Base-by-base conservation (phyloP, 2,113 vertebrate genomes). In the Notechis scutatus region DNA sequence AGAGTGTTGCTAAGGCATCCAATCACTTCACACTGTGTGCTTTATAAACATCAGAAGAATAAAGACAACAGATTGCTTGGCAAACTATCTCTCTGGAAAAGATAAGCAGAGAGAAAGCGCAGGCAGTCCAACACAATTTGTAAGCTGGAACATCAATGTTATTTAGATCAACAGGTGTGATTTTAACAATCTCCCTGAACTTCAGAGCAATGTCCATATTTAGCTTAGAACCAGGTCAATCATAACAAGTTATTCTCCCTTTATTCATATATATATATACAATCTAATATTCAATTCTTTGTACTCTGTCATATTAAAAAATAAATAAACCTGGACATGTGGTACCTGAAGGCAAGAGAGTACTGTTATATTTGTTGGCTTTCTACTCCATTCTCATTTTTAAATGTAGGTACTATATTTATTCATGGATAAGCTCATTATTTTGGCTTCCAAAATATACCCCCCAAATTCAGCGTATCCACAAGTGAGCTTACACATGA, bases 51-150 rank as follows among this genome's bases (percentile, higher is more conserved):
- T 93, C 91, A 92, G 93, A 59, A 94, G 94, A 94, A 93, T 88
- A 61, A 96, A 97, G 94, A 95, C 94, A 97, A 61, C 34, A 87
- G 81, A 89, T 95, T 94, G 88, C 95, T 96, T 88, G 9, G 96
- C 96, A 96, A 96, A 95, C 85, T 92, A 89, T 96, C 95, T 94
- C 94, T 94, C 61, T 94, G 93, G 94, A 94, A 95, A 92, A 85
- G 0, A 18, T 0, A 56, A 52, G 74, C 34, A 57, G 23, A 57
- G 74, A 91, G 14, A n/a, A 91, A 55, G 15, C 23, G 9, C 42
- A 15, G 54, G 5, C 52, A 29, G 42, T 47, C 21, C 59, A 57
- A 88, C 64, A 55, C 12, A 23, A 88, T 92, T 23, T 42, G 2
- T 9, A 42, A 50, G 47, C 39, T 24, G 12, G 34, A 54, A 29